Evolutionary conservation across 2,113 vertebrate species (phyloP).

Genomic region (Daphoenositta chrysoptera): DNA sequence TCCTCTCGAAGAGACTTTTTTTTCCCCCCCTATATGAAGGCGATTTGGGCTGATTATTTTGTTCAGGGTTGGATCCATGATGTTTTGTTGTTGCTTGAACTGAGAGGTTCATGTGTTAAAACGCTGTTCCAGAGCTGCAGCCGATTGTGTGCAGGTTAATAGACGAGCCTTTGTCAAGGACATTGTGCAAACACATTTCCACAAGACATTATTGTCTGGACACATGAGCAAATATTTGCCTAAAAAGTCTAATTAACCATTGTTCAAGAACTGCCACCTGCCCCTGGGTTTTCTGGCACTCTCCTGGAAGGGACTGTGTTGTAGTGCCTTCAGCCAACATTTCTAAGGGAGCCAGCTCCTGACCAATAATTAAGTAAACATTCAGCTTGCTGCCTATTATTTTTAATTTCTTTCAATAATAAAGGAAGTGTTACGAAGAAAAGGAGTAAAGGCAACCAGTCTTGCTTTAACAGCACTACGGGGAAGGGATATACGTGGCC

Average conservation of each 20-base stretch:
- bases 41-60: not conserved
- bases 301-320: not conserved
- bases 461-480: fast-evolving
- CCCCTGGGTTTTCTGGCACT: conserved; percentile 11
- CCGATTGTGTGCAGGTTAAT: not conserved
- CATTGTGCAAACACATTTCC: conserved; percentile 49
- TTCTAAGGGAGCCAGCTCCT: not conserved
- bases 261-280: conserved; percentile 48
- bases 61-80: not conserved
- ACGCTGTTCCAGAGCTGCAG: not conserved
- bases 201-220: conserved; percentile 44
- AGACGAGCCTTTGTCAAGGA: conserved; percentile 14
- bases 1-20: not conserved
- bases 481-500: not conserved
- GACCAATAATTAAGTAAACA: conserved; percentile 36
- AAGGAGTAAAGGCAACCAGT: not conserved
- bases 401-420: not conserved
- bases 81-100: not conserved
- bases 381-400: not conserved
- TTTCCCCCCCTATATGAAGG: not conserved
- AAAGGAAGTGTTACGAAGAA: not conserved
- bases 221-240: conserved; percentile 30
- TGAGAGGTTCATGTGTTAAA: not conserved
- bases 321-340: not conserved
- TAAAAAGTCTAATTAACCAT: conserved; percentile 17